Evolutionary conservation across 2,888 invertebrate genomes (phyloP).

Genomic region (Chymomyza fuscimana): DNA sequence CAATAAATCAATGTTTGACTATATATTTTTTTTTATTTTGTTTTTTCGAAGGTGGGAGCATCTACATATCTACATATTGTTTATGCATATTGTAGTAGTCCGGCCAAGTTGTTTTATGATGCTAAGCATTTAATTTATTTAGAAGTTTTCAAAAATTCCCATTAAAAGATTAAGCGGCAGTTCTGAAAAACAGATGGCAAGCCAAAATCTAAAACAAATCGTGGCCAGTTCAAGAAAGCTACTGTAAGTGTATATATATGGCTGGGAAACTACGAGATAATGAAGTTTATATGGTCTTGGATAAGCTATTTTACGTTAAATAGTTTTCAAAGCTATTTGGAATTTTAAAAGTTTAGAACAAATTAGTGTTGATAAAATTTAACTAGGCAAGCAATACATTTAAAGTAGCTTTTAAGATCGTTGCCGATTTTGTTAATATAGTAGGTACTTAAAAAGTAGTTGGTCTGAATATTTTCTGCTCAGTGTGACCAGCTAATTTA

Average conservation of each 20-base stretch:
- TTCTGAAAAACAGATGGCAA: constrained; percentile 32
- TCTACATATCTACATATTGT: constrained; percentile 37
- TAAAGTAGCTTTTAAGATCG: too few species aligned
- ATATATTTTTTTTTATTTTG: constrained; percentile 5
- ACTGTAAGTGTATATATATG: too few species aligned
- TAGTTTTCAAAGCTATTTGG: too few species aligned
- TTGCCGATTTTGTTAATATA: too few species aligned
- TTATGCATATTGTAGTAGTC: constrained; percentile 21
- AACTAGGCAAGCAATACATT: too few species aligned
- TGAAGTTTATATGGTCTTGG: neutral
- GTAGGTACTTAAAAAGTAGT: too few species aligned
- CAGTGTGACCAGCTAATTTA: too few species aligned
- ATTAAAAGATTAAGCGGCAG: constrained; percentile 53
- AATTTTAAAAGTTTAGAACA: too few species aligned
- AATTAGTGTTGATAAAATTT: too few species aligned
- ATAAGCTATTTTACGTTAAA: neutral
- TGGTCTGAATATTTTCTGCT: too few species aligned
- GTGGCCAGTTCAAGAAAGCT: constrained; percentile 5
- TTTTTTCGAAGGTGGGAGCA: constrained; percentile 30
- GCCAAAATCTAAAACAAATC: constrained; percentile 18
- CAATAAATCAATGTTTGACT: constrained; percentile 57
- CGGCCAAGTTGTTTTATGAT: constrained; percentile 21
- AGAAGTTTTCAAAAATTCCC: constrained; percentile 39
- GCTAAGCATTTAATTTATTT: constrained; percentile 43
- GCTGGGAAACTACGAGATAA: too few species aligned